Percentiles rank a stretch among this genome's conserved stretches.
Conservation (phyloP, 2,888 invertebrate species). For the Conops quadrifasciatus region DNA sequence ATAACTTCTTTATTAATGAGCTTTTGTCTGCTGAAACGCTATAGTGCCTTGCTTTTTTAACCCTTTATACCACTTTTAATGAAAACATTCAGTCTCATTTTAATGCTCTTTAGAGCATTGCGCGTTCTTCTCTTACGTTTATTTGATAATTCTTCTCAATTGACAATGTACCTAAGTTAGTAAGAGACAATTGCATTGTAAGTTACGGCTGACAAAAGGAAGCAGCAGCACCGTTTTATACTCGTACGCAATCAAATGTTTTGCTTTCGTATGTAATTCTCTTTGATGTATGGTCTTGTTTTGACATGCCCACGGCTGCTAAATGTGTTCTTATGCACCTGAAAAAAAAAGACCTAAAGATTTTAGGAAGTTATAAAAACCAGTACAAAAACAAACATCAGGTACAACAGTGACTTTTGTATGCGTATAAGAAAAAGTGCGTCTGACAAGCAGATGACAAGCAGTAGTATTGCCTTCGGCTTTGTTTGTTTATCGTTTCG, state of each 20-base stretch:
- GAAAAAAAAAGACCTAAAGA: conserved; percentile 12
- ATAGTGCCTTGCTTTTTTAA: no score
- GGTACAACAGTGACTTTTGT: background rate
- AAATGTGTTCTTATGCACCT: background rate
- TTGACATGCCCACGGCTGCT: background rate
- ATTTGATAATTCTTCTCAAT: no score
- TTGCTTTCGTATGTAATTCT: background rate
- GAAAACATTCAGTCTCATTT: no score
- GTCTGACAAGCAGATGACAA: conserved; percentile 36
- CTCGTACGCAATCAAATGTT: background rate
- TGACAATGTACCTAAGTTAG: no score
- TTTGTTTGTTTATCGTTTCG: conserved; percentile 54
- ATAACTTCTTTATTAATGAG: no score
- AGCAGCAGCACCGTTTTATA: no score
- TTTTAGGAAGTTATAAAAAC: background rate
- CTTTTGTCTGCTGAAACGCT: no score
- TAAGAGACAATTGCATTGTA: no score
- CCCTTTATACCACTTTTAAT: no score
- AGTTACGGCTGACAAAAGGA: no score
- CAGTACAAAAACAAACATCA: conserved; percentile 20
- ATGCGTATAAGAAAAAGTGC: background rate
- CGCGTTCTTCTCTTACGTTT: no score
- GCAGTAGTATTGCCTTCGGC: conserved; percentile 47
- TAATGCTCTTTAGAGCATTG: no score
- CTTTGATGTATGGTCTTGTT: conserved; percentile 4